A percentile compares a stretch with the other conserved stretches of the same genome.
phyloP scores from a whole-genome alignment of 2,113 vertebrate genomes.

The Pelodiscus sinensis region DNA sequence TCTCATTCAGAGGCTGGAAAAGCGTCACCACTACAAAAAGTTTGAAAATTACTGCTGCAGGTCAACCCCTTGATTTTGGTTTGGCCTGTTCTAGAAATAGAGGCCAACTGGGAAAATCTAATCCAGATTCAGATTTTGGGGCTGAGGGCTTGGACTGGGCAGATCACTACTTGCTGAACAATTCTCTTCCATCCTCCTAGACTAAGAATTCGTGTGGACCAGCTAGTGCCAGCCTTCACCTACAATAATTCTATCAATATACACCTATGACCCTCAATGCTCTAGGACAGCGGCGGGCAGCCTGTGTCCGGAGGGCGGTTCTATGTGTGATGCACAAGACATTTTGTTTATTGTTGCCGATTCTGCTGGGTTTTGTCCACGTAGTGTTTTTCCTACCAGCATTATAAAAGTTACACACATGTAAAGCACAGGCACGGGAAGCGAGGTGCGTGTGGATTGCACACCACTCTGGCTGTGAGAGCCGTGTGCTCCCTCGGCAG shows the following conservation, averaged over 20 bases:
- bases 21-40: background rate
- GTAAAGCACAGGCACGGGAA: too few species aligned
- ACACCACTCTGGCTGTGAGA: too few species aligned
- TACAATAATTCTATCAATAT: background rate
- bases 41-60: background rate
- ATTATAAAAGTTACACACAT: too few species aligned
- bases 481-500: too few species aligned
- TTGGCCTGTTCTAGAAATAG: background rate
- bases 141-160: background rate
- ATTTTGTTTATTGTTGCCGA: too few species aligned
- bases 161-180: background rate
- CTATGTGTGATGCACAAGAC: too few species aligned
- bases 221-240: background rate
- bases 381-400: too few species aligned
- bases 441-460: too few species aligned
- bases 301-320: too few species aligned
- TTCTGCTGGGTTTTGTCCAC: too few species aligned
- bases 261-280: background rate
- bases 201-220: background rate
- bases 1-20: background rate
- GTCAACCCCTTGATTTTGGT: background rate
- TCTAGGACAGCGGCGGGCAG: background rate
- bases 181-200: background rate
- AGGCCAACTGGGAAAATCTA: background rate
- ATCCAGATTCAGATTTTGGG: background rate